Evolutionary conservation across 2,888 invertebrate species (phyloP).

Genomic region (Sphinx pinastri): DNA sequence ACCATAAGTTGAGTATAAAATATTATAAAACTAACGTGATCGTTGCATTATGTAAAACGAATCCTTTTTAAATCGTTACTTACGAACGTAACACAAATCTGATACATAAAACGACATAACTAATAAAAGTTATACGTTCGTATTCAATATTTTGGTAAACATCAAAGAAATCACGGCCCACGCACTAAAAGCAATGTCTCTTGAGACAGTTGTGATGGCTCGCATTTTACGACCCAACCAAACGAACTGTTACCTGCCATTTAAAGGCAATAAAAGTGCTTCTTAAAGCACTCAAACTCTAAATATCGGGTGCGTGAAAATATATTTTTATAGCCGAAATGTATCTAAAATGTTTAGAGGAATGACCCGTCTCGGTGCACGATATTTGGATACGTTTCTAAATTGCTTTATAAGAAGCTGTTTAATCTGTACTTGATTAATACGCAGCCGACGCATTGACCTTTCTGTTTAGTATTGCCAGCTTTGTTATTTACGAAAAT

Average conservation of each 20-base stretch:
- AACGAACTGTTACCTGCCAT: constrained; percentile 71
- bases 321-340: constrained; percentile 70
- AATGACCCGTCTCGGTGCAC: constrained; percentile 34
- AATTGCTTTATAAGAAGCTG: constrained; percentile 68
- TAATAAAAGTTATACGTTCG: constrained; percentile 29
- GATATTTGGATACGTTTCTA: constrained; percentile 46
- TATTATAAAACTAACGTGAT: not conserved
- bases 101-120: not conserved
- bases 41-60: too few relatives aligned
- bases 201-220: constrained; percentile 51
- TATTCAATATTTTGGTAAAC: constrained; percentile 42
- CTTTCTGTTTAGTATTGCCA: constrained; percentile 38
- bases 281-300: constrained; percentile 64
- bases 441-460: constrained; percentile 41
- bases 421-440: constrained; percentile 51
- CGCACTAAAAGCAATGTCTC: constrained; percentile 44
- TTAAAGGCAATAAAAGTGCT: constrained; percentile 76
- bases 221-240: constrained; percentile 61
- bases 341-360: constrained; percentile 26
- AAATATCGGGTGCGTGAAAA: constrained; percentile 70
- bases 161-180: constrained; percentile 44
- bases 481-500: not conserved
- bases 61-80: too few relatives aligned
- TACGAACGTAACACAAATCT: not conserved
- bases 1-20: not conserved